Base-by-base conservation (phyloP, 1,140 invertebrate species). In the Aleiodes sp. region DNA sequence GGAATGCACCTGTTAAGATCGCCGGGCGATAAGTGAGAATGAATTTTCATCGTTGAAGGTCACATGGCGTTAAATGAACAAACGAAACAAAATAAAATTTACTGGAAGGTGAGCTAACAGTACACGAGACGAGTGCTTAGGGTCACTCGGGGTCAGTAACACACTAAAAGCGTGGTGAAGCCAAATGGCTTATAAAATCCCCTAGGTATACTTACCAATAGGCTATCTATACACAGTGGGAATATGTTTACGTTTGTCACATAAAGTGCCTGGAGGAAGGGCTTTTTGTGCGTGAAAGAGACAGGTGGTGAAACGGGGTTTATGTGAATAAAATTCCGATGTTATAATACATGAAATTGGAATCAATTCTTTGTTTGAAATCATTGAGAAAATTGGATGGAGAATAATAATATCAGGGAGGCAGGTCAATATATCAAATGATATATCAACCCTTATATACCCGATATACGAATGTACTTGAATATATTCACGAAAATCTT, bases 121-220 rank as follows among this genome's bases (percentile, higher is more conserved):
- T 59, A 37, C 28, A 10, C 60, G n/a, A 56, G 75, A 72, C n/a
- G n/a, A n/a, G n/a, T n/a, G n/a, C n/a, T 77, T 80, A 80, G 84
- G 84, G 81, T 84, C 80, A 84, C 78, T 84, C 72, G 80, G 80
- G 84, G 82, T 85, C 84, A 84, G 81, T 84, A 84, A 83, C 82
- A 84, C 80, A 85, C 80, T 83, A 80, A 82, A 78, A 77, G 71
- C 70, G 62, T 28, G 65, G 29, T 3, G 16, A 52, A 24, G 21
- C 19, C 46, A 24, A 52, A 52, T 52, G 46, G 7, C 35, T 33
- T 24, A 21, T 16, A 10, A 52, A 24, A 52, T 52, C 19, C 46
- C 46, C 4, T 7, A 21, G 46, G 41, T 46, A 46, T 46, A 46
- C 6, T 46, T 14, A 16, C 41, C 14, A n/a, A 14, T 46, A 16